A percentile compares a stretch with the other conserved stretches of the same genome.
These are phyloP conservation scores for Leptestheria dahalacensis DNA, from an alignment of 1,140 invertebrate genomes.

Conservation along the genomic window DNA sequence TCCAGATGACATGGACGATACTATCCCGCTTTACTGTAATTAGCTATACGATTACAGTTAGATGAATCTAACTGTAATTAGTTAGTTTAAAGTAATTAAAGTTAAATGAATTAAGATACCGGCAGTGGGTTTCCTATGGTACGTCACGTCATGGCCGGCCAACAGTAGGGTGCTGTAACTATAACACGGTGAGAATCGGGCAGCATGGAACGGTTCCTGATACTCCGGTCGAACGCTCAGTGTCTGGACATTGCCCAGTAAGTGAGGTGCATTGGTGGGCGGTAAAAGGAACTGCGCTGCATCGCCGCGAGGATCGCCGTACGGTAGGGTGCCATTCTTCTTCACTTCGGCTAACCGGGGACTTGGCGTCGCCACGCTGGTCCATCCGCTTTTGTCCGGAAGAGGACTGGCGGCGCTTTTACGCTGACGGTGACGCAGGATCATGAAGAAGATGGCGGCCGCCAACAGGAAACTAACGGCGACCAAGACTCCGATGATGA, in stretches of 20 bases:
- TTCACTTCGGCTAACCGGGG: background rate
- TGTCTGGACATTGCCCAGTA: constrained; percentile 23
- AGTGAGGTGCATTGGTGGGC: background rate
- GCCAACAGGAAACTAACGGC: constrained; percentile 57
- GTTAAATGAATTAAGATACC: too few species aligned
- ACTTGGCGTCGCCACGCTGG: constrained; percentile 23
- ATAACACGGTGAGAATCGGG: constrained; percentile 58
- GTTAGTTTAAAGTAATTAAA: too few species aligned
- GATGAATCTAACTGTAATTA: too few species aligned
- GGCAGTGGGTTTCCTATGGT: background rate
- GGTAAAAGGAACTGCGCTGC: constrained; percentile 12
- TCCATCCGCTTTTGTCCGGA: constrained; percentile 37
- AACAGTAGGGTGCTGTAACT: constrained; percentile 54
- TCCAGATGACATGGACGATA: too few species aligned
- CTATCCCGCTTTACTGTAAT: too few species aligned
- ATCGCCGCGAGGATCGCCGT: constrained; percentile 12
- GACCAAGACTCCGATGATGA: constrained; percentile 62
- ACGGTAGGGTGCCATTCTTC: constrained; percentile 13
- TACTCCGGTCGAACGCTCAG: constrained; percentile 43
- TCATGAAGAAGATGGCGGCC: constrained; percentile 56
- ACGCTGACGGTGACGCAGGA: constrained; percentile 55
- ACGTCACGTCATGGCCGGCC: constrained; percentile 4
- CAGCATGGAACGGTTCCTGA: constrained; percentile 60
- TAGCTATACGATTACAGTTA: too few species aligned
- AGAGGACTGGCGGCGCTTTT: constrained; percentile 59